These are phyloP conservation scores for Spondyliosoma cantharus DNA, from an alignment of 2,797 vertebrate species.

Conservation along the genomic window DNA sequence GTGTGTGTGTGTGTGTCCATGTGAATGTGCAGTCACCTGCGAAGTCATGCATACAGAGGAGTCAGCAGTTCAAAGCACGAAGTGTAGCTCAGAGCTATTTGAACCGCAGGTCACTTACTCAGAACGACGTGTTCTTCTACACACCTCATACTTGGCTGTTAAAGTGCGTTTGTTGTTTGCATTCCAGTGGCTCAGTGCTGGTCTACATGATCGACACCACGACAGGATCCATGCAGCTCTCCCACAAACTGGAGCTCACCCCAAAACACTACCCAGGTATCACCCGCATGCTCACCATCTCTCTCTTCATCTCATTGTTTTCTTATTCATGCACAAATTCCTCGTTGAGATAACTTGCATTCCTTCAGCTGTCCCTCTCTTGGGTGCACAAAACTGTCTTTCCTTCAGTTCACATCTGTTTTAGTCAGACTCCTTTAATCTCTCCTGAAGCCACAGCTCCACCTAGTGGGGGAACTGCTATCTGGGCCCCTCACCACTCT, in stretches of 20 bases:
- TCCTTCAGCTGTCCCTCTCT: conserved; percentile 34
- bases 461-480: conserved; percentile 63
- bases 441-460: conserved; percentile 53
- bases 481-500: neutral
- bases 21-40: conserved; percentile 3
- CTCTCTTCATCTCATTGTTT: neutral
- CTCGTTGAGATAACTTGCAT: conserved; percentile 31
- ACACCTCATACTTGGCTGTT: neutral
- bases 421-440: neutral
- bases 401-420: conserved; percentile 35
- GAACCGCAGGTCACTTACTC: neutral
- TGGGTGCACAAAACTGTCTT: conserved; percentile 16
- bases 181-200: conserved; percentile 92
- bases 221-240: conserved; percentile 96
- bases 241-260: conserved; percentile 97
- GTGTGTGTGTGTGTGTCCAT: neutral
- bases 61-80: neutral
- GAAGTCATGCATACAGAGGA: conserved; percentile 3
- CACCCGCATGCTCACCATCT: neutral
- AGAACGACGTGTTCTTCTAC: neutral
- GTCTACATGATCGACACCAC: conserved; percentile 96
- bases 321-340: conserved; percentile 11
- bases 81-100: neutral
- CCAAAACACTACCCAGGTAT: conserved; percentile 94
- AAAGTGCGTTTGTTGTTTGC: conserved; percentile 28